Evolutionary conservation across 2,888 invertebrate genomes (phyloP).

Genomic region (Encarsia formosa): DNA sequence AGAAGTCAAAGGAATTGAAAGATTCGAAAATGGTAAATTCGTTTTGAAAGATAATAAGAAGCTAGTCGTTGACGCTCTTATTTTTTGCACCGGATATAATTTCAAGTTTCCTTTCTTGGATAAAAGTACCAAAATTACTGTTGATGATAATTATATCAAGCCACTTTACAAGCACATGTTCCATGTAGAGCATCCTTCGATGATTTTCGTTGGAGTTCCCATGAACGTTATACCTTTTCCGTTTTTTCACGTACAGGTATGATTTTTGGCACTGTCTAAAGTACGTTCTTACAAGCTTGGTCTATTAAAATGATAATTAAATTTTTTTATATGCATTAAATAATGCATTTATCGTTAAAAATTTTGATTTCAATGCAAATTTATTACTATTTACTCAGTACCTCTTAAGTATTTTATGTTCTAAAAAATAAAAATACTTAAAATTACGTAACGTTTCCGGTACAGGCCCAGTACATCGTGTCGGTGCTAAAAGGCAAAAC

Average conservation of each 20-base stretch:
- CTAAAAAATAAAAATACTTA: no score
- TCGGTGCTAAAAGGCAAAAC: no score
- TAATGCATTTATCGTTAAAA: background rate
- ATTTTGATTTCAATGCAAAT: background rate
- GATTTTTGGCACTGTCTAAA: no score
- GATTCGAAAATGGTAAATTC: conserved; percentile 8
- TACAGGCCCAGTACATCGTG: no score
- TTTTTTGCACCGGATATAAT: conserved; percentile 74
- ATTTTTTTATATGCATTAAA: background rate
- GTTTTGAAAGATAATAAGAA: conserved; percentile 58
- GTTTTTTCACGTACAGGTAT: conserved; percentile 69
- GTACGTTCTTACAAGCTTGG: no score
- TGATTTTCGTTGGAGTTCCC: conserved; percentile 73
- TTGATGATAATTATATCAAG: conserved; percentile 56
- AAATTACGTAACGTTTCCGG: no score
- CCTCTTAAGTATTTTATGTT: no score
- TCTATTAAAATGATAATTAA: background rate
- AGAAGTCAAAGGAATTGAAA: conserved; percentile 6
- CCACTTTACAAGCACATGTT: conserved; percentile 75
- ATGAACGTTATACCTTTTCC: conserved; percentile 65
- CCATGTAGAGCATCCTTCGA: conserved; percentile 69
- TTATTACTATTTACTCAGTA: background rate
- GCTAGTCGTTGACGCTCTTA: conserved; percentile 62
- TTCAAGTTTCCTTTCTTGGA: conserved; percentile 69
- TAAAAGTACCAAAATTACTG: conserved; percentile 57